Evolutionary conservation across 1,140 invertebrate genomes (phyloP).

Genomic region (Aleiodes sp.): DNA sequence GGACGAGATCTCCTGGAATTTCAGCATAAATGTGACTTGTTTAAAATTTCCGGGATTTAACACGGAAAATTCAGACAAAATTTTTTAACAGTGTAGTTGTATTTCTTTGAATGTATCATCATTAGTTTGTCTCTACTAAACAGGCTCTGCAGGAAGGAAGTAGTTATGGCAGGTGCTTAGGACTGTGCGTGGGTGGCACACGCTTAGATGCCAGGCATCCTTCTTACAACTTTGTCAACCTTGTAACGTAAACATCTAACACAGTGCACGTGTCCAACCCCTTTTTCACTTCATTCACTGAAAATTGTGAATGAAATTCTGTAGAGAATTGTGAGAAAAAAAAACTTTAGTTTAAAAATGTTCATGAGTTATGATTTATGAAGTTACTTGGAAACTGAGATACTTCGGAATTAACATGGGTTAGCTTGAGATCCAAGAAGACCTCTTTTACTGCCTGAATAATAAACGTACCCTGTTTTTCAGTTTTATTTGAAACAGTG

Average conservation of each 20-base stretch:
- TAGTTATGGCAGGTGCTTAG: slow-evolving; percentile 30
- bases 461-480: slow-evolving; percentile 2
- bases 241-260: slow-evolving; percentile 25
- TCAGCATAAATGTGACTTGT: too few relatives aligned
- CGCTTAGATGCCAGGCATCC: background rate
- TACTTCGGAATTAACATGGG: too few relatives aligned
- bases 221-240: slow-evolving; percentile 16
- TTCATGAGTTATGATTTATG: background rate
- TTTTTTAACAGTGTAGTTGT: too few relatives aligned
- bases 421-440: background rate
- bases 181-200: slow-evolving; percentile 23
- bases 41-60: too few relatives aligned
- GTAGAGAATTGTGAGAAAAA: background rate
- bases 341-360: background rate
- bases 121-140: slow-evolving; percentile 1
- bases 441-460: slow-evolving; percentile 14
- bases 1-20: too few relatives aligned
- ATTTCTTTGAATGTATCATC: too few relatives aligned
- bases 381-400: background rate
- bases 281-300: too few relatives aligned
- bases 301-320: background rate
- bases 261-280: slow-evolving; percentile 25
- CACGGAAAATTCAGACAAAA: too few relatives aligned
- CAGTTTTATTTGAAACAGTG: background rate
- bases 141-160: slow-evolving; percentile 29